Base-by-base conservation (phyloP, 92 coral and sea anemone genomes). In the Bergia puertoricense region DNA sequence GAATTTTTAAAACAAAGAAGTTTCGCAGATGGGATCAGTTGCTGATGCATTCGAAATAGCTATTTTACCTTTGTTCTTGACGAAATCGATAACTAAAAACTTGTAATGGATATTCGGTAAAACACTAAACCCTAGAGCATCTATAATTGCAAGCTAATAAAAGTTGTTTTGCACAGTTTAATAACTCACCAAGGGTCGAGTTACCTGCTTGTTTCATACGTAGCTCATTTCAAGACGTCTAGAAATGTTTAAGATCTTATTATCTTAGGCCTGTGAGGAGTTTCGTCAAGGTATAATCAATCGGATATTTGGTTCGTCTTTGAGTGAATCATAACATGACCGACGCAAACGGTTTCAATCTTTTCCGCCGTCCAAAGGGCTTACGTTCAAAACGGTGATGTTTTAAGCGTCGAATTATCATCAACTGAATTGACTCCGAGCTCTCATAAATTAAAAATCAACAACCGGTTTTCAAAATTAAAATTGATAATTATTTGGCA, bases 401-500 rank as follows among this genome's bases (percentile, higher is more conserved):
- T 0, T 43, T 43, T 23, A 67, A 42, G 56, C 42, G 77, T 42
- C 56, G 62, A 82, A 44, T 14, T 56, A 40, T 82, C 40, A 2
- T 42, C 22, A 41, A 42, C 38, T 20, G 74, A 16, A 39, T 66
- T 44, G 38, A 10, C 54, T 0, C 30, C 74, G 16, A 81, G 22
- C 8, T 66, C 36, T 67, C 36, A 67, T 66, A 67, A 82, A 67
- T 82, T 82, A 82, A 82, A 43, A 82, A 40, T 65, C 9, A n/a
- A 14, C 51, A 62, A 22, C 73, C 44, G 50, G 74, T 36, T 37
- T 51, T 46, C 59, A 23, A 77, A 77, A 77, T 77, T 77, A 45
- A 77, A 77, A 77, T 79, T 79, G 82, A 23, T 79, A 79, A 36
- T 79, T 65, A 67, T 62, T 82, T 82, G 82, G 57, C 62, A 66